Conservation (phyloP, 1,140 invertebrate species). For the Marisa cornuarietis region DNA sequence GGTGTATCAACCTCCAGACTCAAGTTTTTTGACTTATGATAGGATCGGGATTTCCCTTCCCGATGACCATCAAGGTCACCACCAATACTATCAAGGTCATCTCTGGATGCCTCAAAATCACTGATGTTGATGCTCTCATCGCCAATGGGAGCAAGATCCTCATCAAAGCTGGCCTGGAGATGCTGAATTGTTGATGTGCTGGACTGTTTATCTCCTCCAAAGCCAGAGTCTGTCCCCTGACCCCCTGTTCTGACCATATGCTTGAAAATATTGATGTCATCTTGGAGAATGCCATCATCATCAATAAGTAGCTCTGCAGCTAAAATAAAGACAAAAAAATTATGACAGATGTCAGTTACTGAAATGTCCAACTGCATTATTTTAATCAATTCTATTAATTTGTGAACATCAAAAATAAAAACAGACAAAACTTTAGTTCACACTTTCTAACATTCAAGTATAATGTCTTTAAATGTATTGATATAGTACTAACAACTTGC, state of each 20-base stretch:
- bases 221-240: constrained; percentile 58
- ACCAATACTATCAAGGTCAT: constrained; percentile 55
- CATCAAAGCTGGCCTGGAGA: constrained; percentile 52
- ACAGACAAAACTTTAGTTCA: too few relatives aligned
- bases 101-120: constrained; percentile 59
- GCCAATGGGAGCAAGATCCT: constrained; percentile 24
- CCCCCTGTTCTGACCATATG: constrained; percentile 33
- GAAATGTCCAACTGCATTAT: not conserved
- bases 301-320: constrained; percentile 51
- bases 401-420: not conserved
- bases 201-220: constrained; percentile 54
- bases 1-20: constrained; percentile 18
- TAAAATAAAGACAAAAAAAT: not conserved
- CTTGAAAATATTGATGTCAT: constrained; percentile 50
- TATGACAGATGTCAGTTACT: not conserved
- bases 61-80: constrained; percentile 7
- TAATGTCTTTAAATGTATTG: too few relatives aligned
- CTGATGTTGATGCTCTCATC: constrained; percentile 54
- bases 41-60: not conserved
- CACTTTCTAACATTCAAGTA: too few relatives aligned
- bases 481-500: too few relatives aligned
- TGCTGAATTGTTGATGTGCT: constrained; percentile 53
- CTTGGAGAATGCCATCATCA: constrained; percentile 56
- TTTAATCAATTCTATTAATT: not conserved
- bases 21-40: not conserved